Conservation (phyloP, 2,888 invertebrate species). For the Elmis aenea region DNA sequence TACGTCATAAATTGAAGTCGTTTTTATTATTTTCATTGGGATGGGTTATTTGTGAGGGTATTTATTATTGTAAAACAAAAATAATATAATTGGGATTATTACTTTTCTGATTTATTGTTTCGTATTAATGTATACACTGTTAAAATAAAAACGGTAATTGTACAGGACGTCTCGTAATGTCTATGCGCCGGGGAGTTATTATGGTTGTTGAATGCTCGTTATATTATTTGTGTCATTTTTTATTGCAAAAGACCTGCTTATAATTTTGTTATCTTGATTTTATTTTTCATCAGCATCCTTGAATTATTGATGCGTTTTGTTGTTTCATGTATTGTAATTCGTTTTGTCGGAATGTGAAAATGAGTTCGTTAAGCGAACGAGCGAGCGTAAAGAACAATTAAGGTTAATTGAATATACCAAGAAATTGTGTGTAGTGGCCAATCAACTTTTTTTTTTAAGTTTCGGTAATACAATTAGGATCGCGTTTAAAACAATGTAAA, state of each 20-base stretch:
- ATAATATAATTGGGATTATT: slow-evolving; percentile 35
- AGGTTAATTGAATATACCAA: too few species aligned
- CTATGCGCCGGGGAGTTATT: not conserved
- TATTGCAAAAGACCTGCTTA: too few species aligned
- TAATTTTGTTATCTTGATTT: slow-evolving; percentile 13
- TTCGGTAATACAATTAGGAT: too few species aligned
- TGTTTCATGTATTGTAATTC: slow-evolving; percentile 6
- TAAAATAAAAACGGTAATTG: slow-evolving; percentile 14
- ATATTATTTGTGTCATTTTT: too few species aligned
- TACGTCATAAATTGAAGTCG: slow-evolving; percentile 36
- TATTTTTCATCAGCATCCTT: slow-evolving; percentile 12
- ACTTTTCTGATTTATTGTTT: slow-evolving; percentile 36
- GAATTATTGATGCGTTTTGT: slow-evolving; percentile 15
- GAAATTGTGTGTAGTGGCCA: too few species aligned
- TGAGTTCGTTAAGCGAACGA: too few species aligned
- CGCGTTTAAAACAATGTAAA: too few species aligned
- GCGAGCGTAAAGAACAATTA: too few species aligned
- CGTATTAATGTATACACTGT: slow-evolving; percentile 26
- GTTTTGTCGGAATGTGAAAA: too few species aligned
- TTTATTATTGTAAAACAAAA: slow-evolving; percentile 32
- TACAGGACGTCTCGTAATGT: not conserved
- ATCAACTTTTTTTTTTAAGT: too few species aligned
- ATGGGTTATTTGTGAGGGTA: slow-evolving; percentile 27
- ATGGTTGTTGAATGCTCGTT: slow-evolving; percentile 3
- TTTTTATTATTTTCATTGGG: slow-evolving; percentile 30